Conservation (phyloP, 2,113 vertebrate genomes). For the Dermatemys mawii region DNA sequence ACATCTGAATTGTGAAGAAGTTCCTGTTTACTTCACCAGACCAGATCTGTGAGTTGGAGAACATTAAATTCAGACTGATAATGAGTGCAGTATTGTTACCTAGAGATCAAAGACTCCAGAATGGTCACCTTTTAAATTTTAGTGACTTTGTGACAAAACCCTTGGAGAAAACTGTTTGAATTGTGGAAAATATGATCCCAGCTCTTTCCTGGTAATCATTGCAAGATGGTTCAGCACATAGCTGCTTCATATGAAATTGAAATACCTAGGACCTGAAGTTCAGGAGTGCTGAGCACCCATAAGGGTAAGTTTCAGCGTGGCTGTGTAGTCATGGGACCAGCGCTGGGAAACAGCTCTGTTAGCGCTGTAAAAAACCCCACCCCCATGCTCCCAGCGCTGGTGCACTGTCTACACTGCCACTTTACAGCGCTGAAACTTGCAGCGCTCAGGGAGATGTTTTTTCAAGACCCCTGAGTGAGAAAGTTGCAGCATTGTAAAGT, state of each 20-base stretch:
- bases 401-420: too few species aligned
- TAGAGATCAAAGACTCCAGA: not conserved
- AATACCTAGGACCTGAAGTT: not conserved
- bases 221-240: not conserved
- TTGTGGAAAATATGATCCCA: not conserved
- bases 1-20: not conserved
- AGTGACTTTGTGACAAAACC: not conserved
- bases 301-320: too few species aligned
- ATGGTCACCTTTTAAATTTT: not conserved
- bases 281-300: not conserved
- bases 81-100: not conserved
- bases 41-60: not conserved
- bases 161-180: not conserved
- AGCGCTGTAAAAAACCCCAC: too few species aligned
- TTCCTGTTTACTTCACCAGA: not conserved
- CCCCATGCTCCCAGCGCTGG: too few species aligned
- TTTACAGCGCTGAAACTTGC: too few species aligned
- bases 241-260: not conserved
- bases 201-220: not conserved
- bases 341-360: too few species aligned
- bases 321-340: too few species aligned
- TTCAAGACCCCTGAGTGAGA: too few species aligned
- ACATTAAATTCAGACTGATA: not conserved
- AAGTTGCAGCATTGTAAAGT: too few species aligned
- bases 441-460: too few species aligned